Evolutionary conservation across 2,797 vertebrate genomes (phyloP), one percentile per base, ranked within the genome.

Genomic region (Pseudotriccus pelzelni): DNA sequence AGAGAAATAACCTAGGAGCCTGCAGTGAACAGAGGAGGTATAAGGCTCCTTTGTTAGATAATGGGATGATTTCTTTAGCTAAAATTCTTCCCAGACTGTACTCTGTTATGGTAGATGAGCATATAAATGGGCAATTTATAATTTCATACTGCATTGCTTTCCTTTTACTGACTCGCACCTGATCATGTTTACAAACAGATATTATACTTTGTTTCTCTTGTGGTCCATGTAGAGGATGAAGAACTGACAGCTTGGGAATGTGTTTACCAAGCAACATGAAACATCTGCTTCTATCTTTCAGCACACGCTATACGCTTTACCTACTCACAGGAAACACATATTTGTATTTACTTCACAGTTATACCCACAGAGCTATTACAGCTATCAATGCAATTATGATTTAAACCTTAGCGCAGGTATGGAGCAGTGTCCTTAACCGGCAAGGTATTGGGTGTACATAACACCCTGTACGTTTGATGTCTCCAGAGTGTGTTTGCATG

Each of bases 271-370:
- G 32, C 47, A 81, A 14, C 15, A 39, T 24, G 49, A 89, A 78
- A 49, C 66, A 81, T 44, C 44, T 92, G 72, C 63, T 77, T 84
- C 74, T 60, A 17, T 59, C 55, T 94, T 79, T 55, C 82, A 85
- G 30, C 32, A 49, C 20, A 47, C 0, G 2, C 18, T 77, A 37
- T 21, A 50, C 0, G 2, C n/a, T 80, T 68, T 56, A 52, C 41
- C 24, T 58, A 28, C 53, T 67, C 75, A 66, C 47, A 44, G 63
- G 30, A 83, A 67, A 91, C 30, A 76, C 34, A 34, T 23, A 24
- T 73, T 64, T 84, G 8, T 75, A 32, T 78, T 59, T 74, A 73
- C 58, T 82, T 72, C 63, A 80, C 18, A 75, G 28, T 84, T 81
- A 89, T 32, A 87, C 47, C 39, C 55, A 66, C n/a, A 2, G 3